phyloP scores from a whole-genome alignment of 2,797 vertebrate genomes.

The Phrynocephalus forsythii region DNA sequence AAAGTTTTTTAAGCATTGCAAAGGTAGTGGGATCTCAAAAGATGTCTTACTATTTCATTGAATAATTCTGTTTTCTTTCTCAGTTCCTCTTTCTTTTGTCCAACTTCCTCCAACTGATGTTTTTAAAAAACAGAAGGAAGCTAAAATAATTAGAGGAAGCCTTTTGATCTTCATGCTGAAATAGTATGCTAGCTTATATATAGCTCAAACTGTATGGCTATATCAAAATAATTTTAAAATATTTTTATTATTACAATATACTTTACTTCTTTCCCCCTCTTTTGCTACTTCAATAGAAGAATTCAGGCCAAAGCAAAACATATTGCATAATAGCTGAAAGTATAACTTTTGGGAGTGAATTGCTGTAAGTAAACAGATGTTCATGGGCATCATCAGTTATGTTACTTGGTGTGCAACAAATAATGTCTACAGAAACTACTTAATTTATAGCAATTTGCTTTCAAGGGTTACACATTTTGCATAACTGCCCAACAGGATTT shows the following conservation, averaged over 20 bases:
- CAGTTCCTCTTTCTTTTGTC: background rate
- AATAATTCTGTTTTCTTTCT: background rate
- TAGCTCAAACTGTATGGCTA: background rate
- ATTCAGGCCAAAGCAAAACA: conserved; percentile 33
- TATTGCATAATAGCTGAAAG: background rate
- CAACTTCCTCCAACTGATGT: background rate
- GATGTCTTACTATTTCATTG: background rate
- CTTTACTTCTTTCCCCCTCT: background rate
- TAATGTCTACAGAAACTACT: no score
- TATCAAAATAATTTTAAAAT: background rate
- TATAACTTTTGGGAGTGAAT: no score
- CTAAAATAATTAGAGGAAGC: background rate
- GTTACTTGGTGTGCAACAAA: background rate
- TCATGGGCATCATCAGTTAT: background rate
- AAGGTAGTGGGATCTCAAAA: background rate
- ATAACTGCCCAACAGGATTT: no score
- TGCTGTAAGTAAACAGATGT: no score
- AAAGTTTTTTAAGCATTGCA: background rate
- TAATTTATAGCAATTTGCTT: no score
- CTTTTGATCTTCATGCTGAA: background rate
- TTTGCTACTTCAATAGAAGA: conserved; percentile 36
- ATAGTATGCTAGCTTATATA: background rate
- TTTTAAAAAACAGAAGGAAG: background rate
- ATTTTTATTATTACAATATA: background rate
- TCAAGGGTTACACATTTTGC: no score